phyloP scores from a whole-genome alignment of 64 coral and sea anemone genomes.

The Montipora foliosa region DNA sequence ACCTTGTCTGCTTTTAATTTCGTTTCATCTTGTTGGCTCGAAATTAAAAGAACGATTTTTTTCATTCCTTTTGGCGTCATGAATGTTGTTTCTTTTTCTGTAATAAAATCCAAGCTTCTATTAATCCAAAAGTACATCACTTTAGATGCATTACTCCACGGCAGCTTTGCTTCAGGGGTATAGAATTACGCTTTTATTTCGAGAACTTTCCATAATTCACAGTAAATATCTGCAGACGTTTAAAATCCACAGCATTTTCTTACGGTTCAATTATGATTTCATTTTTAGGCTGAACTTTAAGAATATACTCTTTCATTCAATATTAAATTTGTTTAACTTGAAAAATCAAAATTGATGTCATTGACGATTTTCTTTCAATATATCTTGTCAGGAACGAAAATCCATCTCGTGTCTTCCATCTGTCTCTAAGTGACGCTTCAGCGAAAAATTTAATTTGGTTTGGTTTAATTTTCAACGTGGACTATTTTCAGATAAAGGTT shows the following conservation, averaged over 20 bases:
- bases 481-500: constrained; percentile 2
- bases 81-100: not conserved
- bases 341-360: constrained; percentile 41
- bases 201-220: constrained; percentile 41
- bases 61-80: not conserved
- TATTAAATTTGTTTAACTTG: constrained; percentile 52
- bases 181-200: constrained; percentile 37
- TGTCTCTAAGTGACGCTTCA: not conserved
- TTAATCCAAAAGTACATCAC: constrained; percentile 29
- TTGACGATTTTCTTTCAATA: constrained; percentile 22
- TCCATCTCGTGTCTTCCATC: not conserved
- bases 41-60: constrained; percentile 22
- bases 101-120: not conserved
- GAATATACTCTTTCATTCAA: constrained; percentile 27
- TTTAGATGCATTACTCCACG: not conserved
- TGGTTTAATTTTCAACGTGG: not conserved
- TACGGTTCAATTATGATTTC: not conserved
- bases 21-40: not conserved
- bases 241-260: constrained; percentile 7
- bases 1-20: constrained; percentile 54
- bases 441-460: constrained; percentile 9
- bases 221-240: constrained; percentile 32
- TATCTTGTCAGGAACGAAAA: constrained; percentile 16
- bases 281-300: not conserved
- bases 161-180: not conserved